Percentiles rank a stretch among this genome's conserved stretches.
These are phyloP conservation scores for Nannospalax galili DNA, from an alignment of 2,113 vertebrate genomes.

Conservation along the genomic window DNA sequence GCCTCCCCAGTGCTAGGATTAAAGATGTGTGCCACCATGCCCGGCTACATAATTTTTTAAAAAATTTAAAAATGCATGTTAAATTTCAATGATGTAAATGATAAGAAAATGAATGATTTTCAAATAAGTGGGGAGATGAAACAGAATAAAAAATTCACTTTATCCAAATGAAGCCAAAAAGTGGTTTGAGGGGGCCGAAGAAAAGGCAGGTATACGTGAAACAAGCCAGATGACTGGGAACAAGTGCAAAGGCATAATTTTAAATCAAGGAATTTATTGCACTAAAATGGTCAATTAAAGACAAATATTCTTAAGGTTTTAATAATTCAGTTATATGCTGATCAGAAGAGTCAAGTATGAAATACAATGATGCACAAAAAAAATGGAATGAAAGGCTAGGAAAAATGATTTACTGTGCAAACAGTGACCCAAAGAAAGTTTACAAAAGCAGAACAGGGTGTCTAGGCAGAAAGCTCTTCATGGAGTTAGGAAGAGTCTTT, in stretches of 20 bases:
- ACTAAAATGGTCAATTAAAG: conserved; percentile 13
- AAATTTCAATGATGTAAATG: conserved; percentile 19
- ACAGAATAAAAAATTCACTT: background rate
- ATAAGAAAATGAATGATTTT: background rate
- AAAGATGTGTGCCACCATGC: no score
- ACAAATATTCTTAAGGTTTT: background rate
- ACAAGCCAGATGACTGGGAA: background rate
- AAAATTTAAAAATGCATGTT: background rate
- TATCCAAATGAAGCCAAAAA: background rate
- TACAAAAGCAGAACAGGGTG: background rate
- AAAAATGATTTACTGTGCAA: background rate
- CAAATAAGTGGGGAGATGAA: background rate
- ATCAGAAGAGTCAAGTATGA: conserved; percentile 10
- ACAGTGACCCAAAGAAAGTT: conserved; percentile 21
- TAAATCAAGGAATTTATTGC: conserved; percentile 5
- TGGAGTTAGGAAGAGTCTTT: background rate
- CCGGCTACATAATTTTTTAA: no score
- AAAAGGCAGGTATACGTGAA: background rate
- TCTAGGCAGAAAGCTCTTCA: background rate
- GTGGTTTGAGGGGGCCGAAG: background rate
- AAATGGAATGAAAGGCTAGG: background rate
- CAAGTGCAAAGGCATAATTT: background rate
- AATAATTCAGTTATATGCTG: background rate
- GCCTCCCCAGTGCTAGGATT: no score
- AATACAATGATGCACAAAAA: background rate